Evolutionary conservation across 2,797 vertebrate genomes (phyloP).

Genomic region (Gorsachius magnificus): DNA sequence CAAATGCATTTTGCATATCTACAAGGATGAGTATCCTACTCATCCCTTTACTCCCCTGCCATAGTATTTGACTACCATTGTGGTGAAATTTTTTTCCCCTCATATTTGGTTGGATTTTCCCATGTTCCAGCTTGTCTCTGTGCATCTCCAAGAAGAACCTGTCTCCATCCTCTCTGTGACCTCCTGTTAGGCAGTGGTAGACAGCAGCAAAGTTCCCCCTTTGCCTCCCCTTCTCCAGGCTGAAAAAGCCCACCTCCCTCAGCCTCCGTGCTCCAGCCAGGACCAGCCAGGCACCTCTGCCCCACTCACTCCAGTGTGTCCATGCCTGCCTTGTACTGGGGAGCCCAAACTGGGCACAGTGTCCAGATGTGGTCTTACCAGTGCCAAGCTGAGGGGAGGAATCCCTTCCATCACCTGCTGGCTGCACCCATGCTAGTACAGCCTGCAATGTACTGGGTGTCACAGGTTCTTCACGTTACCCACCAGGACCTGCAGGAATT

Average conservation of each 20-base stretch:
- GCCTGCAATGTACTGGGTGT: neutral
- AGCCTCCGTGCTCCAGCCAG: neutral
- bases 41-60: neutral
- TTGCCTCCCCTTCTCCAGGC: neutral
- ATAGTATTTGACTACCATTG: neutral
- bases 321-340: neutral
- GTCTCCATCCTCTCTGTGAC: neutral
- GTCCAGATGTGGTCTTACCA: too few relatives aligned
- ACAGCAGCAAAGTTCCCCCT: neutral
- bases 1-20: neutral
- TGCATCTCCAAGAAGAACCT: neutral
- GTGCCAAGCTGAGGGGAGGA: neutral
- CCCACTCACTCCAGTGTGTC: neutral
- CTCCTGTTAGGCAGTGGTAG: neutral
- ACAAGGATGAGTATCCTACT: neutral
- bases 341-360: neutral
- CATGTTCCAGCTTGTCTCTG: neutral
- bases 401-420: neutral
- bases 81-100: neutral
- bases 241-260: neutral
- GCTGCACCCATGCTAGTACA: neutral
- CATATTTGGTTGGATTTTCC: neutral
- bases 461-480: neutral
- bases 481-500: neutral
- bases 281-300: accelerated